Evolutionary conservation across 2,113 vertebrate genomes (phyloP).

Genomic region (Gavialis gangeticus): DNA sequence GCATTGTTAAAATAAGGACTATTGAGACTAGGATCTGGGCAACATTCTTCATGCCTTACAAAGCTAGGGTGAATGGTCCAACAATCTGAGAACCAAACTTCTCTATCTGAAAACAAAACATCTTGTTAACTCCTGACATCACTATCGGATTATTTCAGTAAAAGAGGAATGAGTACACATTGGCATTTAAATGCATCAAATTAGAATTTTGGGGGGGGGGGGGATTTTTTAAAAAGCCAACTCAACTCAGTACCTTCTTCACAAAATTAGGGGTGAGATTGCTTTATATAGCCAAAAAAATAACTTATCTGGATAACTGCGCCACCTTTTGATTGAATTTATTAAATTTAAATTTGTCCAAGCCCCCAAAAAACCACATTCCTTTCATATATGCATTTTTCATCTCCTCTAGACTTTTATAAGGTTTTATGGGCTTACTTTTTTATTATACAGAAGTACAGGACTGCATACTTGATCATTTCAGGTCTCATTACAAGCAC

Average conservation of each 20-base stretch:
- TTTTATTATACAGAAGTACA: not conserved
- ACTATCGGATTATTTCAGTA: constrained; percentile 8
- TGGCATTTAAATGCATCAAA: not conserved
- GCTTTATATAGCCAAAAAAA: constrained; percentile 46
- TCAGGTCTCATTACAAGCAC: constrained; percentile 9
- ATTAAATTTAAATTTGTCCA: constrained; percentile 55
- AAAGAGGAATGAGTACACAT: not conserved
- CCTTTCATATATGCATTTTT: constrained; percentile 9
- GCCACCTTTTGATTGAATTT: constrained; percentile 71
- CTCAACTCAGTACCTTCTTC: constrained; percentile 12
- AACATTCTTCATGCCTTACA: not conserved
- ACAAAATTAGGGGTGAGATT: constrained; percentile 46
- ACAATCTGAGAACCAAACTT: constrained; percentile 33
- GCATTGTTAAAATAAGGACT: not conserved
- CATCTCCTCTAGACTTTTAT: not conserved
- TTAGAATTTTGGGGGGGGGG: not conserved
- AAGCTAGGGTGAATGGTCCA: not conserved
- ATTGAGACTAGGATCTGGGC: not conserved
- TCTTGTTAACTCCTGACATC: constrained; percentile 19
- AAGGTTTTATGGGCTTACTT: constrained; percentile 1
- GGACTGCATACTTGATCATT: not conserved
- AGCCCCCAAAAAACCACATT: constrained; percentile 23
- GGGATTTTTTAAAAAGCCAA: not conserved
- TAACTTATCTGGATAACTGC: constrained; percentile 72
- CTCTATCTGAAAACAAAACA: not conserved